A percentile compares a stretch with the other conserved stretches of the same genome.
phyloP scores from a whole-genome alignment of 2,888 invertebrate genomes.

The Nymphalis polychloros region DNA sequence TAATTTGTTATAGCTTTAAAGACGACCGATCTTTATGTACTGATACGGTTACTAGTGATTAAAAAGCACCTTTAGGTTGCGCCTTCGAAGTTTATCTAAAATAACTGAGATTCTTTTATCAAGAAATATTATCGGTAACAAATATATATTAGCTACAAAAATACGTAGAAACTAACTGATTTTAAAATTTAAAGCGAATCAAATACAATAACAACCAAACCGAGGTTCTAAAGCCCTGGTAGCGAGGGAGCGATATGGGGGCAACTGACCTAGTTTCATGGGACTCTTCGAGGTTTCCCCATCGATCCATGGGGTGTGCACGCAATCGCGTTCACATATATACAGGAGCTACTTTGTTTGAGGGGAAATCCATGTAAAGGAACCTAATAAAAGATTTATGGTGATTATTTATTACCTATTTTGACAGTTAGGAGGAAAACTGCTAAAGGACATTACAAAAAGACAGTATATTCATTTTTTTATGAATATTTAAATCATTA shows the following conservation, averaged over 20 bases:
- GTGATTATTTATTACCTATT: conserved; percentile 15
- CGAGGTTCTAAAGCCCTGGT: conserved; percentile 56
- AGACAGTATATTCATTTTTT: too few relatives aligned
- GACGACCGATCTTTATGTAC: too few relatives aligned
- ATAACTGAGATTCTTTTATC: not conserved
- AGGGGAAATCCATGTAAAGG: conserved; percentile 28
- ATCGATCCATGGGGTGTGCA: conserved; percentile 66
- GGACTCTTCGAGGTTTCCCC: conserved; percentile 62
- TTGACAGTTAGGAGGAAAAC: not conserved
- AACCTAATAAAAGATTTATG: conserved; percentile 33
- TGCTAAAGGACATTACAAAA: too few relatives aligned
- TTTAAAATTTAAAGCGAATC: conserved; percentile 27
- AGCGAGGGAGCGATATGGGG: conserved; percentile 62
- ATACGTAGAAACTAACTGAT: conserved; percentile 14
- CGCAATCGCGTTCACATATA: conserved; percentile 31
- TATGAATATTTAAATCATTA: too few relatives aligned
- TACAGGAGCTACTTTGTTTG: conserved; percentile 33
- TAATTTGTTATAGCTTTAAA: too few relatives aligned
- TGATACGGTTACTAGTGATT: not conserved
- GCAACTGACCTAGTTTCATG: conserved; percentile 74
- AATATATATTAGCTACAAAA: conserved; percentile 9
- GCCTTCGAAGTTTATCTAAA: not conserved
- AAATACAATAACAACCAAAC: conserved; percentile 43
- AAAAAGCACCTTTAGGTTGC: not conserved
- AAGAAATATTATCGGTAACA: not conserved